Percentiles rank a stretch among this genome's conserved stretches.
Evolutionary conservation across 2,797 vertebrate genomes (phyloP).

Genomic region (Myotis daubentonii): DNA sequence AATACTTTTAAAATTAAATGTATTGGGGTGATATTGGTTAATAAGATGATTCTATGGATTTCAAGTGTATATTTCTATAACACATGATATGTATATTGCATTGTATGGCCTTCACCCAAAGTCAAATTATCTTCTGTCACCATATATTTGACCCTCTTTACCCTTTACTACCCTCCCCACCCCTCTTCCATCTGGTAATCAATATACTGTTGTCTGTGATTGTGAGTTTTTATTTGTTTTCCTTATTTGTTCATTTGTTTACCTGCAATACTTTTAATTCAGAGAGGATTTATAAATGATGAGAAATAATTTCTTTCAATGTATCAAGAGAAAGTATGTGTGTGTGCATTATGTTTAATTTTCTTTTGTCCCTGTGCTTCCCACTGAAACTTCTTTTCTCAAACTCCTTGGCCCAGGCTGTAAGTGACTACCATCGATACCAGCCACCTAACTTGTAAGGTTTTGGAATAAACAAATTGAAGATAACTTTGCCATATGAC

Average conservation of each 20-base stretch:
- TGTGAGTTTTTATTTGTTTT: neutral
- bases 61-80: neutral
- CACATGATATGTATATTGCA: neutral
- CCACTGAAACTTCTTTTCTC: neutral
- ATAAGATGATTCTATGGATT: neutral
- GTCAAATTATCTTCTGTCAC: neutral
- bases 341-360: neutral
- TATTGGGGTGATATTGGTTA: neutral
- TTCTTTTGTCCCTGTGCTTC: neutral
- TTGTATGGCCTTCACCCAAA: neutral
- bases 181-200: neutral
- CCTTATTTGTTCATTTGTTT: neutral
- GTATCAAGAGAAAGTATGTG: neutral
- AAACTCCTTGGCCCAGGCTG: neutral
- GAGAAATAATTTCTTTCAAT: slow-evolving; percentile 33
- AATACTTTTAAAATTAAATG: neutral
- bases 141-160: neutral
- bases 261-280: slow-evolving; percentile 19
- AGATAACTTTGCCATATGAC: neutral
- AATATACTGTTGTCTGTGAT: neutral
- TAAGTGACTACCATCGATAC: neutral
- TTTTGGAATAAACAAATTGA: neutral
- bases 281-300: slow-evolving; percentile 29
- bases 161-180: neutral
- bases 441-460: neutral